A percentile compares a stretch with the other conserved stretches of the same genome.
phyloP scores from a whole-genome alignment of 2,113 vertebrate genomes.

The Pontoporia blainvillei region DNA sequence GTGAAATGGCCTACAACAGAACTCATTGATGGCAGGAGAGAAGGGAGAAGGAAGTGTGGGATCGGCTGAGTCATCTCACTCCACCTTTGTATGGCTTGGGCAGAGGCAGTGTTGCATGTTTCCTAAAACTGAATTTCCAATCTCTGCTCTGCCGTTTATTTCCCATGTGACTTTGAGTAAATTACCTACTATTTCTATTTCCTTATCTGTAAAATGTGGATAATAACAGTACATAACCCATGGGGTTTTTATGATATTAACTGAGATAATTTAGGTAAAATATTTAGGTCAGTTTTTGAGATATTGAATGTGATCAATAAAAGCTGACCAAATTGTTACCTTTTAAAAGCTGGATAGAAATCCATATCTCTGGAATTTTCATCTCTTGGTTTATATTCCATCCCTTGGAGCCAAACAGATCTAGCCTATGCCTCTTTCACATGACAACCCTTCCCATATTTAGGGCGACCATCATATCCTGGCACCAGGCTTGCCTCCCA shows the following conservation, averaged over 20 bases:
- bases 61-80: neutral
- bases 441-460: neutral
- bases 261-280: neutral
- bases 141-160: neutral
- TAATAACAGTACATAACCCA: neutral
- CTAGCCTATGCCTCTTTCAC: neutral
- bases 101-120: too few relatives aligned
- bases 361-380: neutral
- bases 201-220: neutral
- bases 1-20: neutral
- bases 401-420: neutral
- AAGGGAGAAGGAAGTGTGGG: neutral
- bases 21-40: neutral
- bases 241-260: neutral
- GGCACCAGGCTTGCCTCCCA: neutral
- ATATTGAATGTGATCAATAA: neutral
- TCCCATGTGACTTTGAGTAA: neutral
- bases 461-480: too few relatives aligned
- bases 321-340: neutral
- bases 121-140: neutral
- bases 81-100: too few relatives aligned
- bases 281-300: neutral
- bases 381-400: neutral
- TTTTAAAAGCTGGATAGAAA: neutral
- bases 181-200: neutral